Conservation (phyloP, 2,113 vertebrate genomes). For the Tachysurus vachellii region DNA sequence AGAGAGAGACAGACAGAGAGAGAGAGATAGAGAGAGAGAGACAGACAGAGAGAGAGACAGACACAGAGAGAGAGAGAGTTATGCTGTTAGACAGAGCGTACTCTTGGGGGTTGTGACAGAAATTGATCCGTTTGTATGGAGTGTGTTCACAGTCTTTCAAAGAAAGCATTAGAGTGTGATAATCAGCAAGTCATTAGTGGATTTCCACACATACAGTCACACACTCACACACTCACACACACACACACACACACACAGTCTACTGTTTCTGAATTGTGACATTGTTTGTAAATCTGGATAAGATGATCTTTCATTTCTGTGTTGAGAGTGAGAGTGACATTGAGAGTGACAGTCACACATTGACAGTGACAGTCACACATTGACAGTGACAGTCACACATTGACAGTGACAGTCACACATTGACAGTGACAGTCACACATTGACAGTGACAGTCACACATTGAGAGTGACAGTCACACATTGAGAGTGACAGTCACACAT, state of each 20-base stretch:
- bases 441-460: no score
- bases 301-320: not conserved
- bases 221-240: not conserved
- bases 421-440: no score
- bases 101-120: constrained; percentile 44
- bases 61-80: constrained; percentile 18
- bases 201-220: constrained; percentile 37
- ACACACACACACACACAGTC: not conserved
- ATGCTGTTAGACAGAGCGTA: constrained; percentile 25
- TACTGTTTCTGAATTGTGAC: not conserved
- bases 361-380: no score
- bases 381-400: no score
- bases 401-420: no score
- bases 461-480: no score
- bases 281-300: not conserved
- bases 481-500: no score
- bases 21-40: not conserved
- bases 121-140: constrained; percentile 29
- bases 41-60: not conserved
- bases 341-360: no score
- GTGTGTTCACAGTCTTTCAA: constrained; percentile 47
- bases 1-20: not conserved
- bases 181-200: constrained; percentile 44
- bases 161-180: constrained; percentile 44
- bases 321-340: no score